These are phyloP conservation scores for Trididemnum miniatum DNA, from an alignment of 23 tunicate genomes.

Conservation along the genomic window DNA sequence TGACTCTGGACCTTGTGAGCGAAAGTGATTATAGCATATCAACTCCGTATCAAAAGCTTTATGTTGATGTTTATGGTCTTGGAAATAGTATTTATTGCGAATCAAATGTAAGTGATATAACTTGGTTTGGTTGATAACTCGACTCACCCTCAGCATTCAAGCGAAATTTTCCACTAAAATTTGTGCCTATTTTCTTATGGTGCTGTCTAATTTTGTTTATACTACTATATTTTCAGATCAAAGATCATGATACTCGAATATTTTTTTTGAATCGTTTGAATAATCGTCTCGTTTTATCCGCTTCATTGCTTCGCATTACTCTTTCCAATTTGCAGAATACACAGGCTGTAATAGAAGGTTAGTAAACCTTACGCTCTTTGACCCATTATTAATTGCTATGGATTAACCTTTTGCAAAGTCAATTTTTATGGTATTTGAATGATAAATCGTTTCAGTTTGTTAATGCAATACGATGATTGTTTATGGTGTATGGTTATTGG, in stretches of 20 bases:
- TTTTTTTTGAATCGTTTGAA: slow-evolving; percentile 59
- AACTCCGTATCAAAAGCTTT: slow-evolving; percentile 27
- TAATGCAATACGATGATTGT: no score
- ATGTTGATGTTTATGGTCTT: slow-evolving; percentile 60
- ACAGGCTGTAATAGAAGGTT: slow-evolving; percentile 73
- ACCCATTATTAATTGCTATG: no score
- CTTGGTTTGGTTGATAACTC: no score
- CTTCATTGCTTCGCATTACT: slow-evolving; percentile 67
- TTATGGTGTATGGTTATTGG: no score
- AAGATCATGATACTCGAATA: slow-evolving; percentile 53
- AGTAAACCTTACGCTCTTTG: no score
- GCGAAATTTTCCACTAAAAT: neutral
- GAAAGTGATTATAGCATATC: neutral
- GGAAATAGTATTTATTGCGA: slow-evolving; percentile 63
- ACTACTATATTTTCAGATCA: slow-evolving; percentile 52
- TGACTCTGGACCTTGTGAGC: slow-evolving; percentile 35
- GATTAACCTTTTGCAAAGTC: no score
- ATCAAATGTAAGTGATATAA: slow-evolving; percentile 75
- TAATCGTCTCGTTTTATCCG: slow-evolving; percentile 58
- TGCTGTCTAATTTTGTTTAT: no score
- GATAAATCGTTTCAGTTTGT: no score
- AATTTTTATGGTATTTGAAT: no score
- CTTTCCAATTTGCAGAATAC: slow-evolving; percentile 73
- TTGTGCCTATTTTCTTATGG: neutral
- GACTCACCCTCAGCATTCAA: no score